Conservation (phyloP, 2,113 vertebrate species). For the Perca flavescens region DNA sequence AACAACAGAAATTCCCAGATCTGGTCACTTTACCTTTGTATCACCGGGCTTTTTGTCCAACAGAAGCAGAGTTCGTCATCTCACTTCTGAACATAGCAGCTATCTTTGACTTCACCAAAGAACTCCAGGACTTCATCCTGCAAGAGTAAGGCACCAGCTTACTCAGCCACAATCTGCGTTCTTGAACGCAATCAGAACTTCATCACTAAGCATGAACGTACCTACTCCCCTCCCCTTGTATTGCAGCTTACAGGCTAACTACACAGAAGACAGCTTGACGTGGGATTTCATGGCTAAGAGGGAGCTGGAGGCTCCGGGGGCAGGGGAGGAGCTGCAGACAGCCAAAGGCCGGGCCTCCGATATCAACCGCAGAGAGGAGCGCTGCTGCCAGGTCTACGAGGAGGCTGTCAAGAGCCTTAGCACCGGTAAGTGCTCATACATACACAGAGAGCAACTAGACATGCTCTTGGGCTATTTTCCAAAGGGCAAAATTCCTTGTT, state of each 20-base stretch:
- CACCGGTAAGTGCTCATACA: conserved; percentile 83
- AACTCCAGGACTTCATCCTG: conserved; percentile 91
- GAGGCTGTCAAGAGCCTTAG: conserved; percentile 87
- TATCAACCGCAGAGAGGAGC: conserved; percentile 85
- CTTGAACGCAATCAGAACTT: neutral
- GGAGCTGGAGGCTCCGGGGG: conserved; percentile 85
- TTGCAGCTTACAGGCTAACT: conserved; percentile 87
- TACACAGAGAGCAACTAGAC: neutral
- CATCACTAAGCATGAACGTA: neutral
- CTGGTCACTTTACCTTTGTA: neutral
- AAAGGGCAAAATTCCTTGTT: neutral
- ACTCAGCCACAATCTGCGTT: neutral
- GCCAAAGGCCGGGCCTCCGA: conserved; percentile 87
- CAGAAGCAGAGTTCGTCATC: conserved; percentile 92
- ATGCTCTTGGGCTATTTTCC: neutral
- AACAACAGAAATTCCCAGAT: neutral
- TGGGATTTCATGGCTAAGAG: conserved; percentile 94
- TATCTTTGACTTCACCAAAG: conserved; percentile 93
- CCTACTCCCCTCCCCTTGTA: neutral
- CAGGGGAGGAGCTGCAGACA: conserved; percentile 69
- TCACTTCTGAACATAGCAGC: conserved; percentile 90
- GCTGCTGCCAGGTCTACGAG: conserved; percentile 92
- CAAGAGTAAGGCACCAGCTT: conserved; percentile 87
- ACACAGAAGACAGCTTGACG: conserved; percentile 86
- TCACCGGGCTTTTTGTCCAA: conserved; percentile 2